Evolutionary conservation across 2,797 vertebrate species (phyloP), one percentile per base, ranked within the genome.

Genomic region (Liparis tanakae): DNA sequence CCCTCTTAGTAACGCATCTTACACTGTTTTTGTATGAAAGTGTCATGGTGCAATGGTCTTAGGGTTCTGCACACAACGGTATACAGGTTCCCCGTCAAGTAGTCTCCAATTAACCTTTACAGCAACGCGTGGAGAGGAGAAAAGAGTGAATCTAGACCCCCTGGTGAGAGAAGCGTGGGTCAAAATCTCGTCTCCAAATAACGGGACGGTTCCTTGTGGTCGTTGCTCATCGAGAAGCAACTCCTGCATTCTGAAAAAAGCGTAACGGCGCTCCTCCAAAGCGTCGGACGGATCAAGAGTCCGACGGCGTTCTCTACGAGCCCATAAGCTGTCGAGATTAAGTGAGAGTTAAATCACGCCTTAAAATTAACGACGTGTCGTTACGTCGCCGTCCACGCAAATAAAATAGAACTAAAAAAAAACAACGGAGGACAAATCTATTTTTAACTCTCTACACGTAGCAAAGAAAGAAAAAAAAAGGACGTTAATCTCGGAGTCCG

Each of bases 81-180:
- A 88, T 82, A 83, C 80, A 81, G 84, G 65, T 75, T 51, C n/a
- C 58, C 71, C 56, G 56, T 80, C 67, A 85, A 78, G 56, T 43
- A 77, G 70, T 66, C 72, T 44, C 65, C 55, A 72, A 66, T 73
- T 74, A 86, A 80, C 74, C n/a, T 65, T 60, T 46, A 25, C 55
- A 67, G 34, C 18, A 57, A 59, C 33, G 55, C 1, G 0, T 53
- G 10, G 17, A 58, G n/a, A 70, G 18, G 2, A 0, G 1, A 12
- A 17, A 25, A 50, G 39, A 41, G 12, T 41, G 25, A 46, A 17
- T 59, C 17, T 72, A 25, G 71, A 78, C 61, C 59, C 17, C 63
- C 36, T 55, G 55, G 64, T 62, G 66, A 74, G 59, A 57, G 37
- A 57, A 63, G 25, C 54, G 39, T 60, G 59, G 18, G 39, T 30